phyloP scores from a whole-genome alignment of 2,888 invertebrate genomes.

The Phengaris arion region DNA sequence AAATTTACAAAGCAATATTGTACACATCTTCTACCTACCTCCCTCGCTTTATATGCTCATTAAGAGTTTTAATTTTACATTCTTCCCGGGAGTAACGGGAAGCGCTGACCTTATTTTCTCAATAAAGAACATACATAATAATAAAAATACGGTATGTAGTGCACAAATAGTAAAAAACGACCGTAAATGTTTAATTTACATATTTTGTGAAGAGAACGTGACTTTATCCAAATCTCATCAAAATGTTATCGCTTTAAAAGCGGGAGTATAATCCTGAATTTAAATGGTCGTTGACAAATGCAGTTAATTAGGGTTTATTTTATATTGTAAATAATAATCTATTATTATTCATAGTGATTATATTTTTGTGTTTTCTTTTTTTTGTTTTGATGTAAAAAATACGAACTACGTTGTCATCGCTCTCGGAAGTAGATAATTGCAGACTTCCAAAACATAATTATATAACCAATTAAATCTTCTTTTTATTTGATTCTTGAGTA shows the following conservation, averaged over 20 bases:
- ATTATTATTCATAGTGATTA: no score
- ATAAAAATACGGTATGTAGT: not conserved
- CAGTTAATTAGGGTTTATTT: not conserved
- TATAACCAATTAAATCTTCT: no score
- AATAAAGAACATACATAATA: slow-evolving; percentile 19
- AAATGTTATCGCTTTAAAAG: not conserved
- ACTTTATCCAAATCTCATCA: slow-evolving; percentile 14
- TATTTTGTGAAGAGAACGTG: slow-evolving; percentile 10
- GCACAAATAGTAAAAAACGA: not conserved
- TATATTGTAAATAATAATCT: not conserved
- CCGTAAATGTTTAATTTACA: slow-evolving; percentile 8
- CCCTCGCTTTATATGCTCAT: slow-evolving; percentile 17
- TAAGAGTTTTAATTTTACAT: slow-evolving; percentile 25
- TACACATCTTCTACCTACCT: not conserved
- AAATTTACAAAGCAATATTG: not conserved
- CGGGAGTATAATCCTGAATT: not conserved
- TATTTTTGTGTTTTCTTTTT: no score
- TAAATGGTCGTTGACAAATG: not conserved
- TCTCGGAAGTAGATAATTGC: no score
- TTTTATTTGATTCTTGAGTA: no score
- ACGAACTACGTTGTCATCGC: no score
- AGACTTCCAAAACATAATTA: no score
- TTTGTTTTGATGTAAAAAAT: no score
- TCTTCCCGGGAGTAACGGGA: slow-evolving; percentile 13
- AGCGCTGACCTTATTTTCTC: slow-evolving; percentile 26